Evolutionary conservation across 2,888 invertebrate species (phyloP), one percentile per base, ranked within the genome.

Genomic region (Mythimna vitellina): DNA sequence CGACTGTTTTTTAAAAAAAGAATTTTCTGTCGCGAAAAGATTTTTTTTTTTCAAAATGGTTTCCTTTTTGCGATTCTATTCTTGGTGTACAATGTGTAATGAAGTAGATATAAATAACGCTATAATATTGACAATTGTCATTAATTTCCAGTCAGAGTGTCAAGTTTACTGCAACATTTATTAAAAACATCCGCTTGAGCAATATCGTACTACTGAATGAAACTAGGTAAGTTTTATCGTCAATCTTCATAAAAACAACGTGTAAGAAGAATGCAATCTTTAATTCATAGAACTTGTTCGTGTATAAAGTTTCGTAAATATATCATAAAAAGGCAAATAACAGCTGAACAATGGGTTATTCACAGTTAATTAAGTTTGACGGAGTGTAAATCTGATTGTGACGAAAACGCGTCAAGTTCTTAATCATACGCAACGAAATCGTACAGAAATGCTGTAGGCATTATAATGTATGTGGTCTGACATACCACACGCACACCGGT

Each of bases 291-390:
- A 58, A 70, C 67, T 62, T 22, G 54, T 67, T 71, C 65, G 22
- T 63, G 25, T 76, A 53, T 66, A 62, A 62, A 67, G 73, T 85
- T 78, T 82, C 84, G 78, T 76, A 84, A 80, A 80, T 61, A 70
- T 71, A 70, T 77, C 60, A 76, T 56, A 82, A 86, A 76, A 82
- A 80, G 35, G 49, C 61, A 70, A 66, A 63, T 70, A 62, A 56
- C 35, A 62, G 9, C 53, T 62, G 56, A 82, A 87, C 85, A 87
- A 87, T 86, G 63, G 85, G 65, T 73, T 76, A 81, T 85, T 83
- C 83, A 81, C 66, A 74, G 83, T 68, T 87, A 83, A 86, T 83
- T 86, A 85, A 69, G 49, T 29, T 66, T 81, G 75, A 77, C 73
- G 66, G 60, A 49, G 25, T 53, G 60, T 85, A 72, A 77, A 82